These are phyloP conservation scores for Acromyrmex echinatior DNA, from an alignment of 1,140 invertebrate genomes.

Conservation along the genomic window DNA sequence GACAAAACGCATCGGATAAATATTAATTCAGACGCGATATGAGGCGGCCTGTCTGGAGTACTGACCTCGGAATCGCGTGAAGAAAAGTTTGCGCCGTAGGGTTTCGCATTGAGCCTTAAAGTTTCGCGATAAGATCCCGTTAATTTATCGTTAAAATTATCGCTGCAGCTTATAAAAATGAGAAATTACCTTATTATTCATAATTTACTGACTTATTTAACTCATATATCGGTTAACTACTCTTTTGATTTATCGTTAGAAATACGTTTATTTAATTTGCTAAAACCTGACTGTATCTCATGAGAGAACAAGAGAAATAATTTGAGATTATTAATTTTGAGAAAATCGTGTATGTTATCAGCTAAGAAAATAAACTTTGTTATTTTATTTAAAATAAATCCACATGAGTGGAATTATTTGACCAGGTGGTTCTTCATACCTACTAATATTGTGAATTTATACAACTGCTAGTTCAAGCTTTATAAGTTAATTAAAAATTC, in stretches of 20 bases:
- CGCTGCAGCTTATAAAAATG: slow-evolving; percentile 2
- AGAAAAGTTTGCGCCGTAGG: slow-evolving; percentile 28
- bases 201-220: slow-evolving; percentile 8
- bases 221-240: background rate
- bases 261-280: too few species aligned
- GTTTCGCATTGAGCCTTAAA: background rate
- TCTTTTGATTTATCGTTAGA: background rate
- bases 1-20: slow-evolving; percentile 50
- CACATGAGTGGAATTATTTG: too few species aligned
- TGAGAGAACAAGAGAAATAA: background rate
- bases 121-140: slow-evolving; percentile 29
- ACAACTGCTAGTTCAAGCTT: background rate
- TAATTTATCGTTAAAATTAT: slow-evolving; percentile 30
- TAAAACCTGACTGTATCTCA: background rate
- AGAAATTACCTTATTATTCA: slow-evolving; percentile 12
- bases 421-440: too few species aligned
- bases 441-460: too few species aligned
- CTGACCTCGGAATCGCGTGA: slow-evolving; percentile 40
- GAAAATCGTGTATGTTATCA: background rate
- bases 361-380: background rate
- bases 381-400: too few species aligned
- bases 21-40: slow-evolving; percentile 27
- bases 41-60: slow-evolving; percentile 8
- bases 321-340: slow-evolving; percentile 8
- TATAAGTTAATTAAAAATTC: slow-evolving; percentile 5